Evolutionary conservation across 2,797 vertebrate genomes (phyloP), one percentile per base, ranked within the genome.

Genomic region (Argentina silus): DNA sequence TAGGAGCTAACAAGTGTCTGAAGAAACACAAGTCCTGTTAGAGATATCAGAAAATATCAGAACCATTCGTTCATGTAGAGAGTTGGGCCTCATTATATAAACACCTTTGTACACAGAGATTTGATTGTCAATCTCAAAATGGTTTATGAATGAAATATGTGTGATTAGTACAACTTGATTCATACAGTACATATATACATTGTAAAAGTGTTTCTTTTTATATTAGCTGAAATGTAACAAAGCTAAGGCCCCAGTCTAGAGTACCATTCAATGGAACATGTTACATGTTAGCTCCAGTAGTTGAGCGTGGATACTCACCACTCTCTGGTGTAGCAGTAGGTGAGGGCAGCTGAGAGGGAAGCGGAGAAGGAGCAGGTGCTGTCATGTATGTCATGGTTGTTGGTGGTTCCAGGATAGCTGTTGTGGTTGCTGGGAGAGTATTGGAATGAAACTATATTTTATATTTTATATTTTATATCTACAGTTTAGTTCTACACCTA

Each of bases 11-110:
- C 48, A 1, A 60, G 1, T 0, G 72, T 1, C 36, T 48, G 23
- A n/a, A 91, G 45, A 48, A 87, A 21, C 0, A 72, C 70, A 53
- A 88, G 3, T 15, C 9, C 86, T 90, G 76, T 27, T 43, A 47
- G 27, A 70, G 44, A 77, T 51, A 8, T 19, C 15, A 23, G 10
- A 61, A 15, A 45, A 44, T 44, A n/a, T 44, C 9, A 10, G 23
- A 21, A 23, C 12, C 44, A 63, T 42, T 17, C 27, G 9, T 48
- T 8, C 47, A 12, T 48, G 47, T 8, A 48, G 47, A 48, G 6
- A 48, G 7, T 36, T 36, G 27, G 4, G 27, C 27, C 27, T 53
- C 51, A 53, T 14, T 53, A 21, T 5, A 57, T 57, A 21, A 57
- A 57, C 6, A 57, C 55, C 17, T 9, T 57, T 12, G 27, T 36